phyloP scores from a whole-genome alignment of 2,797 vertebrate species.

The Cyprinodon diabolis region DNA sequence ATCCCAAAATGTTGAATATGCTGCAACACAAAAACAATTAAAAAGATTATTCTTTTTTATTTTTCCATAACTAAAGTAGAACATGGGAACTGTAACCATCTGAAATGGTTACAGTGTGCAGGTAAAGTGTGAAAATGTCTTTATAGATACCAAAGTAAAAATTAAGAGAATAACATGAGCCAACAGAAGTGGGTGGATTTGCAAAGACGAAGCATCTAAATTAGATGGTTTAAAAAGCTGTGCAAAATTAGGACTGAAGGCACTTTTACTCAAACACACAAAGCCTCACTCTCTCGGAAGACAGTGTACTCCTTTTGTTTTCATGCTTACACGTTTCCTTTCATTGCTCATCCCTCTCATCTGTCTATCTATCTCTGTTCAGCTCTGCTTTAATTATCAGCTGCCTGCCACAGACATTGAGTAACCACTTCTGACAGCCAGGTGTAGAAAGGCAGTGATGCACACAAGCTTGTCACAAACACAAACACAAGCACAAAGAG shows the following conservation, averaged over 20 bases:
- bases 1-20: not conserved
- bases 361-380: slow-evolving; percentile 41
- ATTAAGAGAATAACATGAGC: slow-evolving; percentile 52
- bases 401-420: slow-evolving; percentile 40
- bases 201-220: slow-evolving; percentile 31
- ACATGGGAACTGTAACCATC: not conserved
- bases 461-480: slow-evolving; percentile 14
- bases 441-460: slow-evolving; percentile 52
- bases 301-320: slow-evolving; percentile 30
- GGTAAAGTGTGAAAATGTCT: slow-evolving; percentile 47
- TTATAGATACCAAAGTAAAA: slow-evolving; percentile 49
- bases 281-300: slow-evolving; percentile 25
- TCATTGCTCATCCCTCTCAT: slow-evolving; percentile 38
- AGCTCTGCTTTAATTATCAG: slow-evolving; percentile 63
- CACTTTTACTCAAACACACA: slow-evolving; percentile 11
- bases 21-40: not conserved
- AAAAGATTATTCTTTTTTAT: not conserved
- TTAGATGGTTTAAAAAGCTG: slow-evolving; percentile 26
- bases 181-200: slow-evolving; percentile 61
- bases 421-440: slow-evolving; percentile 61
- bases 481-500: slow-evolving; percentile 4
- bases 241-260: slow-evolving; percentile 34
- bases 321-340: slow-evolving; percentile 43
- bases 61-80: not conserved
- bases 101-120: slow-evolving; percentile 28